Conservation (phyloP, 2,113 vertebrate species). For the Xyrauchen texanus region DNA sequence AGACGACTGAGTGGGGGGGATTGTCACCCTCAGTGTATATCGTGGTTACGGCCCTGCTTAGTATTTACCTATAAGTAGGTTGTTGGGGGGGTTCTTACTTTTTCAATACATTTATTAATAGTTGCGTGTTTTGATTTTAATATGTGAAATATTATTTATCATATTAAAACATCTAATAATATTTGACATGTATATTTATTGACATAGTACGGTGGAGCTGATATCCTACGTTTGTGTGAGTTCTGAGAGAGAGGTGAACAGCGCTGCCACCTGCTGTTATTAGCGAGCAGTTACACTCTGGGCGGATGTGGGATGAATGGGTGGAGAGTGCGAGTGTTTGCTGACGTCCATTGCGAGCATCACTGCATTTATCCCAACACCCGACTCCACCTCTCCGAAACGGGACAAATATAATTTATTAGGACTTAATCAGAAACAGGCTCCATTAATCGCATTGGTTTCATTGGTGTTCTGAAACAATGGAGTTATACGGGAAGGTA, state of each 20-base stretch:
- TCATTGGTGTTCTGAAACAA: slow-evolving; percentile 47
- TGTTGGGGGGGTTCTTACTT: no score
- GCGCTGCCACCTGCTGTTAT: slow-evolving; percentile 21
- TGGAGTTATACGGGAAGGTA: slow-evolving; percentile 90
- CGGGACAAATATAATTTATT: slow-evolving; percentile 11
- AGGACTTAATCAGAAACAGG: background rate
- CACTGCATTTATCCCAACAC: slow-evolving; percentile 34
- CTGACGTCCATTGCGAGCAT: slow-evolving; percentile 49
- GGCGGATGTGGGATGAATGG: slow-evolving; percentile 40
- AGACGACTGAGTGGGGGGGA: no score
- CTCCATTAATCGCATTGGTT: background rate
- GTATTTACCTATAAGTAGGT: no score
- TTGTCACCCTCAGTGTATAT: no score
- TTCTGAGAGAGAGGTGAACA: background rate
- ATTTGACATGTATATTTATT: no score
- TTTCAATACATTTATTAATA: no score
- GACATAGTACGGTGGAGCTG: no score
- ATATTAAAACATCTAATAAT: no score
- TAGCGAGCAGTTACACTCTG: background rate
- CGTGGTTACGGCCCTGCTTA: no score
- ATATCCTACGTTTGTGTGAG: background rate
- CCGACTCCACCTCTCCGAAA: slow-evolving; percentile 40
- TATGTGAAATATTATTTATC: no score
- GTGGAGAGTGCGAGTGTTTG: slow-evolving; percentile 36
- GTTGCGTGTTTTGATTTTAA: no score